Base-by-base conservation (phyloP, 2,113 vertebrate genomes). In the Tachysurus fulvidraco region DNA sequence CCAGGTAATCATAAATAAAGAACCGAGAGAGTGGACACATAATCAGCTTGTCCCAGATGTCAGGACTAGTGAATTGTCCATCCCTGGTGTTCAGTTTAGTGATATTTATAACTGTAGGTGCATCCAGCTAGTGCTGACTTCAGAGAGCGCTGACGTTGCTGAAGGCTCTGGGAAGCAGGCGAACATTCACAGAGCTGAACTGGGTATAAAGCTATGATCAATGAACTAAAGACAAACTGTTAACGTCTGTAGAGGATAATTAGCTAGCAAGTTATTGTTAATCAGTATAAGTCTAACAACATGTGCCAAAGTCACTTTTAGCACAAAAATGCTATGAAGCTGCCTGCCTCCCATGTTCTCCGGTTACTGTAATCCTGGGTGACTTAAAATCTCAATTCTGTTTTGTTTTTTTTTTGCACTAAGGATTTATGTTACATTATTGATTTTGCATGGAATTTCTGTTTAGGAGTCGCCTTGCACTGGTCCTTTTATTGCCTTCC, bases 81-180 rank as follows among this genome's bases (percentile, higher is more conserved):
- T 30, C 16, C 10, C 14, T 57, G n/a, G 77, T 36, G n/a, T 79
- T 55, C 16, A 57, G 14, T 55, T 57, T 5, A 10, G 19, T 30
- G n/a, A 79, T 79, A 79, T 79, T 79, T 79, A 55, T 79, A 79
- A 59, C 54, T 10, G 36, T 80, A 59, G 17, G 11, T 23, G 46
- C 2, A 21, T 77, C 28, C 4, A 4, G 9, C 23, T n/a, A 54
- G 46, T 77, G 74, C 74, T 77, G 74, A 77, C 74, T 54, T 28
- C 52, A 79, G 52, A 79, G 14, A 79, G 52, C 36, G 52, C 77
- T 79, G 77, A 79, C 54, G 55, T 79, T 57, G 77, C 50, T 77
- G 25, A 36, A 8, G 25, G 46, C n/a, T 76, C 44, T 25, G 10
- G 73, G 23, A 76, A 76, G 44, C 14, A 55, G 52, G 52, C 52